phyloP scores from a whole-genome alignment of 2,888 invertebrate genomes.

The Dolichopus griseipennis region DNA sequence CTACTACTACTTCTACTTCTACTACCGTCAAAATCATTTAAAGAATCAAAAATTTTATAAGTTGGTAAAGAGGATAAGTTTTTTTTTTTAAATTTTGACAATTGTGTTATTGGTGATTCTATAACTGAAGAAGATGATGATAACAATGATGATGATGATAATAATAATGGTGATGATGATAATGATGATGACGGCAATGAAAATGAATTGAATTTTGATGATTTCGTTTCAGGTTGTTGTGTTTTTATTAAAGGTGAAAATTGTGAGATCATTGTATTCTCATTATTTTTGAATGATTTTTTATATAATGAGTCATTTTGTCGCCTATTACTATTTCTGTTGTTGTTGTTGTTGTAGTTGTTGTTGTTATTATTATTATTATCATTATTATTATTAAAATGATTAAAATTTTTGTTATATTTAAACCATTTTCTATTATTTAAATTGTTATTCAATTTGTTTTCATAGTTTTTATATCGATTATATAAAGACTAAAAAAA shows the following conservation, averaged over 20 bases:
- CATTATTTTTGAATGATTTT: neutral
- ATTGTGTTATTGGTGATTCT: neutral
- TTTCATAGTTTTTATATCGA: neutral
- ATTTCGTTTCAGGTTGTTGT: neutral
- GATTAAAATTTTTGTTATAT: neutral
- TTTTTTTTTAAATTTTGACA: neutral
- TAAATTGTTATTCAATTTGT: neutral
- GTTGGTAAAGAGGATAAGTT: neutral
- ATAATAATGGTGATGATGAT: too few relatives aligned
- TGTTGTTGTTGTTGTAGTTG: neutral
- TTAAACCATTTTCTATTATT: neutral
- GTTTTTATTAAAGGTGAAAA: neutral
- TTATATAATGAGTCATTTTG: neutral
- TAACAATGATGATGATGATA: too few relatives aligned
- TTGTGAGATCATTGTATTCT: neutral
- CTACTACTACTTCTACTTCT: too few relatives aligned
- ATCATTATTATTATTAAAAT: neutral
- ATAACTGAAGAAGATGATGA: too few relatives aligned
- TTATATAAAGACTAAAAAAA: neutral
- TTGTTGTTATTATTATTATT: too few relatives aligned
- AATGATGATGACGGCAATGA: neutral
- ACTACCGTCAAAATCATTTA: neutral
- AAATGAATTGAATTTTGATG: slow-evolving; percentile 1
- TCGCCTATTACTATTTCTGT: neutral
- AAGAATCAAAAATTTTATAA: neutral